Percentiles rank a stretch among this genome's conserved stretches.
These are phyloP conservation scores for Hylia prasina DNA, from an alignment of 2,113 vertebrate species.

Conservation along the genomic window DNA sequence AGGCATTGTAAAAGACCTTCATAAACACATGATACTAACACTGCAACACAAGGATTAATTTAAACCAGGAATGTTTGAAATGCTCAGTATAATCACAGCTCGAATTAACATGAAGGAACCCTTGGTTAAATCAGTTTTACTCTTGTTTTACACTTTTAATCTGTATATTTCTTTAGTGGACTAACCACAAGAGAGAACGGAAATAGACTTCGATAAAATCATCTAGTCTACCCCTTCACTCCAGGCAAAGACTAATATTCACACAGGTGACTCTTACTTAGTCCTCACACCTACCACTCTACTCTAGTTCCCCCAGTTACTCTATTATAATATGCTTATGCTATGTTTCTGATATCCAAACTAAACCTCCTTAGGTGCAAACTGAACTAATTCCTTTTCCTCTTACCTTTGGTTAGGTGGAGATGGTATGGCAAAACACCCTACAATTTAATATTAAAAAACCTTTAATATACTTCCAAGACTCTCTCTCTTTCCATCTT, in stretches of 20 bases:
- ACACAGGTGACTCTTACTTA: neutral
- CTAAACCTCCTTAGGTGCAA: neutral
- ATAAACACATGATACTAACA: neutral
- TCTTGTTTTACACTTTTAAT: neutral
- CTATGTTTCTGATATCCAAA: neutral
- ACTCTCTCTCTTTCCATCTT: neutral
- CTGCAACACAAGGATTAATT: neutral
- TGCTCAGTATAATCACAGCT: neutral
- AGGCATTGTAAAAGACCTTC: neutral
- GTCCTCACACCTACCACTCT: neutral
- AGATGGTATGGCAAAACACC: neutral
- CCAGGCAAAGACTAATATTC: neutral
- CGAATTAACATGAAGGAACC: neutral
- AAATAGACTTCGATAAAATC: neutral
- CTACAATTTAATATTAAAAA: neutral
- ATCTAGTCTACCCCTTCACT: neutral
- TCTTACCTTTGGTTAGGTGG: neutral
- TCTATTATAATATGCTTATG: neutral
- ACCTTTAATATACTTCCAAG: neutral
- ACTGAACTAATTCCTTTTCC: neutral
- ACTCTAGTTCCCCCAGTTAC: neutral
- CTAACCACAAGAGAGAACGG: neutral
- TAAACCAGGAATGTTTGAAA: slow-evolving; percentile 2
- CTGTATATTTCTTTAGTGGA: neutral
- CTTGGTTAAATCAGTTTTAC: neutral